Base-by-base conservation (phyloP, 2,888 invertebrate genomes). In the Altica lythri region DNA sequence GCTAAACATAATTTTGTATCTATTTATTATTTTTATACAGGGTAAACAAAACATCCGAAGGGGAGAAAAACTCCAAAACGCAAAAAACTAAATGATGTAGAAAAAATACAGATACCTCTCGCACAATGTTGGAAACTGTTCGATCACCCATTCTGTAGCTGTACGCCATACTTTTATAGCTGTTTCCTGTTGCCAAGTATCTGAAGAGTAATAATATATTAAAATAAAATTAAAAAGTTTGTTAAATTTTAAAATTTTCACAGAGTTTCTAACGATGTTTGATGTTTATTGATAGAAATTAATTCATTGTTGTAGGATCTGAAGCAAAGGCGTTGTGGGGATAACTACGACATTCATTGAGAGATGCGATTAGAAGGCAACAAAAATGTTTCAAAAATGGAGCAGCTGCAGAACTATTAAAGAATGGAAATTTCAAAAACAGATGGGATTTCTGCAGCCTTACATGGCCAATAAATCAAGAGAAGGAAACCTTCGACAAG, bases 71-170 rank as follows among this genome's bases (percentile, higher is more conserved):
- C n/a, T n/a, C n/a, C n/a, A n/a, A n/a, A n/a, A n/a, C n/a, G n/a
- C n/a, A n/a, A n/a, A n/a, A n/a, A n/a, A n/a, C n/a, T n/a, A n/a
- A n/a, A n/a, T n/a, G n/a, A n/a, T n/a, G n/a, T n/a, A n/a, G n/a
- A n/a, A n/a, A n/a, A n/a, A n/a, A n/a, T n/a, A n/a, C n/a, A n/a
- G n/a, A n/a, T n/a, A n/a, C n/a, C n/a, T n/a, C n/a, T n/a, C n/a
- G 34, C 12, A 69, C 68, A 27, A 76, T 71, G 64, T 72, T 51
- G 71, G 75, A 64, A 69, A 72, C 50, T 68, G 74, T 49, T 35
- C 51, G 37, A 42, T 54, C 53, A 13, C 62, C 53, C 54, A 61
- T 55, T 50, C 44, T 56, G 42, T 47, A 62, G 38, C 42, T 52
- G 19, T 54, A 53, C 8, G 53, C 58, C 13, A 62, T 59, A 55